Evolutionary conservation across 2,888 invertebrate species (phyloP).

Genomic region (Acronicta aceris): DNA sequence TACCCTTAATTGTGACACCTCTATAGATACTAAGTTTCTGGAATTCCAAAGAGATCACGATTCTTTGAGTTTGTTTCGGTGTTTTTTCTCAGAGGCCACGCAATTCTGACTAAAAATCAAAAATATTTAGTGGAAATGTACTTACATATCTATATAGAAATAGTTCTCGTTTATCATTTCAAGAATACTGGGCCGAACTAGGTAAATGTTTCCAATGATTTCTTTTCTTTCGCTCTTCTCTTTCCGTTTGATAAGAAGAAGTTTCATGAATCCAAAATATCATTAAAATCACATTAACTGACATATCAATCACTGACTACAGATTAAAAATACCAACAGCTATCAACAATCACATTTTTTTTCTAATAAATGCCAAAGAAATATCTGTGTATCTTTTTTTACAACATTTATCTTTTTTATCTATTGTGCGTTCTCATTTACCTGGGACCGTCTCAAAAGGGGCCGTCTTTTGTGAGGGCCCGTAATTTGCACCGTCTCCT

Average conservation of each 20-base stretch:
- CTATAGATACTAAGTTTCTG: no score
- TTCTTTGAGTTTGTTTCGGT: no score
- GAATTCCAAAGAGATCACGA: no score
- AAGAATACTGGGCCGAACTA: no score
- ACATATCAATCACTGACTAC: conserved; percentile 40
- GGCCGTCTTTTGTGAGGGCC: conserved; percentile 33
- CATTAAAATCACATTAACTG: conserved; percentile 42
- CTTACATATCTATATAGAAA: no score
- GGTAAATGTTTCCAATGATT: no score
- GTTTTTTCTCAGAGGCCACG: no score
- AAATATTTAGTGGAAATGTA: no score
- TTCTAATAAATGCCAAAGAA: conserved; percentile 26
- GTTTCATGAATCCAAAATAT: conserved; percentile 5
- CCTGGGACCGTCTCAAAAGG: conserved; percentile 41
- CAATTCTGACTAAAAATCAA: no score
- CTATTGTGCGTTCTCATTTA: conserved; percentile 60
- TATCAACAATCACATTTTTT: conserved; percentile 24
- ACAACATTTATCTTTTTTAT: conserved; percentile 54
- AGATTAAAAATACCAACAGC: conserved; percentile 44
- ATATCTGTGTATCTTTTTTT: conserved; percentile 18
- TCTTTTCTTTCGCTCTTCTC: no score
- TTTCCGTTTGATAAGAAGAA: no score
- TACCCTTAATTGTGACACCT: no score
- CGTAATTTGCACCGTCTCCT: conserved; percentile 33
- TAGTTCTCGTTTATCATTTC: not conserved